Conservation (phyloP, 2,888 invertebrate species). For the Epiblema foenella region DNA sequence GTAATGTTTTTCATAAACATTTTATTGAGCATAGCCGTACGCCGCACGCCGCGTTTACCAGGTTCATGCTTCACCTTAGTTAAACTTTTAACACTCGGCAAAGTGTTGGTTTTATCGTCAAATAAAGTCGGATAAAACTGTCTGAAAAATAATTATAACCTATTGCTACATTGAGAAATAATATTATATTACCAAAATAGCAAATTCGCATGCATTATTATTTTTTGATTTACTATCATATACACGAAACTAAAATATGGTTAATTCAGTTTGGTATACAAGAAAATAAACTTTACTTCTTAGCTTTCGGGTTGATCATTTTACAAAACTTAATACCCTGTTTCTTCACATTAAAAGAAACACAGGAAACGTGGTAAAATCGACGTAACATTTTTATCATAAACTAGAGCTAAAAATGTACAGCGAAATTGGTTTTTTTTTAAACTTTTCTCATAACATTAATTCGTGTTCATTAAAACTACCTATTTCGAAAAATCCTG, state of each 20-base stretch:
- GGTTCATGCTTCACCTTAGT: slow-evolving; percentile 79
- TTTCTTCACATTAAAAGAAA: slow-evolving; percentile 64
- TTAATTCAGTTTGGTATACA: background rate
- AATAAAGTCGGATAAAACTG: slow-evolving; percentile 65
- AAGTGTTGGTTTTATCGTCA: slow-evolving; percentile 51
- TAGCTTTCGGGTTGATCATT: slow-evolving; percentile 72
- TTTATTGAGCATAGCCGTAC: slow-evolving; percentile 89
- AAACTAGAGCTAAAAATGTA: background rate
- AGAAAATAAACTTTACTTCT: slow-evolving; percentile 60
- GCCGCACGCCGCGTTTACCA: slow-evolving; percentile 82
- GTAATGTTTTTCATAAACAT: slow-evolving; percentile 92
- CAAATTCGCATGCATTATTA: background rate
- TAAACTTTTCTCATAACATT: background rate
- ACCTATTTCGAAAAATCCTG: too few relatives aligned
- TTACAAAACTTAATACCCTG: slow-evolving; percentile 73
- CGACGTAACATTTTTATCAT: slow-evolving; percentile 61
- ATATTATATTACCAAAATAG: background rate
- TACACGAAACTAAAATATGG: too few relatives aligned
- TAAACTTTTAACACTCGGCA: slow-evolving; percentile 72
- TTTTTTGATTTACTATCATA: background rate
- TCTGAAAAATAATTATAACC: slow-evolving; percentile 54
- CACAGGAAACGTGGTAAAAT: slow-evolving; percentile 65
- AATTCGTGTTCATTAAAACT: background rate
- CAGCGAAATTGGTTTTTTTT: background rate
- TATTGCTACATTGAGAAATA: background rate